A percentile compares a stretch with the other conserved stretches of the same genome.
Evolutionary conservation across 2,797 vertebrate genomes (phyloP).

Genomic region (Brotula barbata): DNA sequence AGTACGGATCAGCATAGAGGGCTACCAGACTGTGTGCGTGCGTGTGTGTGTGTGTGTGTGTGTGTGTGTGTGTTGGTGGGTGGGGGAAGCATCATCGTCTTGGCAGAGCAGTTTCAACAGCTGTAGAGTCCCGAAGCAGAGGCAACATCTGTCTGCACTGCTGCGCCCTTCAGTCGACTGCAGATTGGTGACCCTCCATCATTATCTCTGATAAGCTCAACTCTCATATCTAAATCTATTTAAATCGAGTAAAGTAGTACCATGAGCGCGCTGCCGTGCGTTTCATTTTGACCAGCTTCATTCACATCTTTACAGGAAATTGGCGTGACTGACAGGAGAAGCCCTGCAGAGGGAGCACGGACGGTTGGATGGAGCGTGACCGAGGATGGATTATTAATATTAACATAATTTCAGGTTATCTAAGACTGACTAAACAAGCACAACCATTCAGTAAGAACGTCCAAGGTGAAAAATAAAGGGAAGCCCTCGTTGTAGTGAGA

Average conservation of each 20-base stretch:
- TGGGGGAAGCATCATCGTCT: conserved; percentile 28
- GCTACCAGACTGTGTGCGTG: background rate
- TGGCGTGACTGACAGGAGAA: too few relatives aligned
- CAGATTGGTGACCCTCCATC: conserved; percentile 44
- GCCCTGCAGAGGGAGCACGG: too few relatives aligned
- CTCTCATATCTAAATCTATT: conserved; percentile 18
- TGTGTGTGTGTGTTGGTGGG: background rate
- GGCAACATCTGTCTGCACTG: conserved; percentile 60
- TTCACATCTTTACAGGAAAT: background rate
- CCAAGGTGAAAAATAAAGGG: too few relatives aligned
- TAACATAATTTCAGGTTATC: too few relatives aligned
- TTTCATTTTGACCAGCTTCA: conserved; percentile 2
- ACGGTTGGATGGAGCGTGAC: too few relatives aligned
- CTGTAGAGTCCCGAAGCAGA: conserved; percentile 54
- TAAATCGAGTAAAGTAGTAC: background rate
- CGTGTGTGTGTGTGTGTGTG: too few relatives aligned
- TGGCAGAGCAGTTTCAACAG: conserved; percentile 52
- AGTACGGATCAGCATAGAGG: conserved; percentile 15
- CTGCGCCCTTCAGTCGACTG: conserved; percentile 51
- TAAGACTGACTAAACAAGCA: too few relatives aligned
- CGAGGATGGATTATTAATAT: too few relatives aligned
- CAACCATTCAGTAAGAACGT: too few relatives aligned
- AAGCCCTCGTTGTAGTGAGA: too few relatives aligned
- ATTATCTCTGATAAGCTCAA: conserved; percentile 39
- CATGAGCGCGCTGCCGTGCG: background rate